Conservation (phyloP, 2,888 invertebrate species). For the Pristionchus exspectatus region DNA sequence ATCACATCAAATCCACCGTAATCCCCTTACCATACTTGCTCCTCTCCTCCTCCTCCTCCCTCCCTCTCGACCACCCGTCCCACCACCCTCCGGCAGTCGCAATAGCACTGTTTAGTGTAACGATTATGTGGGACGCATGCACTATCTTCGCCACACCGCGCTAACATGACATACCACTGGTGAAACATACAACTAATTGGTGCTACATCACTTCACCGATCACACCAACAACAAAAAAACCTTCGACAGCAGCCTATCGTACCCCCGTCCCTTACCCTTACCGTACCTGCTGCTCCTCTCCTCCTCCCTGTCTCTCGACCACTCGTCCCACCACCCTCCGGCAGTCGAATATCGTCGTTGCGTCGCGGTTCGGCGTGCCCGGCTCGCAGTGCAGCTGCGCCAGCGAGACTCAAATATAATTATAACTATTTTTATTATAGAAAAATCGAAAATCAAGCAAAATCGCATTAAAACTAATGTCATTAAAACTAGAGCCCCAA, state of each 20-base stretch:
- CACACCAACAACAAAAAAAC: too few species aligned
- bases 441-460: too few species aligned
- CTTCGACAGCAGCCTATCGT: too few species aligned
- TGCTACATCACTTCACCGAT: background rate
- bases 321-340: slow-evolving; percentile 2
- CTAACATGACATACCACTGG: background rate
- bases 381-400: background rate
- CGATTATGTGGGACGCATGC: too few species aligned
- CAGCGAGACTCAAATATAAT: background rate
- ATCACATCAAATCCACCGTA: background rate
- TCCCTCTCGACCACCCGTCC: background rate
- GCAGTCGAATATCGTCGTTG: slow-evolving; percentile 40
- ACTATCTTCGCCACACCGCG: background rate
- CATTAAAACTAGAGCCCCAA: background rate
- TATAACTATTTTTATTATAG: too few species aligned
- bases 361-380: slow-evolving; percentile 32
- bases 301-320: slow-evolving; percentile 4
- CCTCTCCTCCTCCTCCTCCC: slow-evolving; percentile 1
- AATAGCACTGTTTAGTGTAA: too few species aligned
- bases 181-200: too few species aligned
- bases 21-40: background rate
- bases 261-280: too few species aligned
- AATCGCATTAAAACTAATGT: too few species aligned
- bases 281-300: background rate
- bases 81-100: background rate